Evolutionary conservation across 2,113 vertebrate genomes (phyloP), one percentile per base, ranked within the genome.

Genomic region (Laterallus jamaicensis): DNA sequence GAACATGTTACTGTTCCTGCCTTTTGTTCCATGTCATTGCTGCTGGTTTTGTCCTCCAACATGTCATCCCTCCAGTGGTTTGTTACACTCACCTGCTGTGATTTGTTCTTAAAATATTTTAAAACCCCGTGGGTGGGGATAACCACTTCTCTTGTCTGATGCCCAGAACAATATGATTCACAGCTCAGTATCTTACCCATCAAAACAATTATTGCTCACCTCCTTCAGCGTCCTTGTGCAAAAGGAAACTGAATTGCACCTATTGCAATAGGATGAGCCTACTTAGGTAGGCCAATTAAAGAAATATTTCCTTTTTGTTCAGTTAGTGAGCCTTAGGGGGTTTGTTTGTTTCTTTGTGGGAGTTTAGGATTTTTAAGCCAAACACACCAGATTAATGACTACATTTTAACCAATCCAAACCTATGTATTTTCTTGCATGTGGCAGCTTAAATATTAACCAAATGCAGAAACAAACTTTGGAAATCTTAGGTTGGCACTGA

Each of bases 41-140:
- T 52, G 28, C 20, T 52, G 35, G 17, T 67, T 86, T 91, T 91
- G 66, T 76, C 83, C 77, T 89, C 42, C 47, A 86, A 5, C 31
- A 6, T 14, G 16, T 54, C 58, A 66, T 79, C 75, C 60, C 35
- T 78, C 63, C 28, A 31, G 52, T 47, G 37, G 59, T 67, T 88
- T 94, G 55, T 81, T 80, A 63, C 64, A 79, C 39, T 55, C 55
- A 77, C 75, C 76, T 93, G 55, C 85, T 83, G 88, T 83, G 88
- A 96, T 95, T 91, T 70, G 71, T 83, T 95, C 92, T 93, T 86
- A 93, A 95, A 91, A 77, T 70, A 90, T 77, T 86, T 86, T 52
- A 67, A 90, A 93, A 86, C 37, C 20, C 64, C 52, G 29, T 67
- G 56, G 79, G 79, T 93, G 68, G 13, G 59, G 39, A 83, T 73